Percentiles rank a stretch among this genome's conserved stretches.
Conservation (phyloP, 2,888 invertebrate genomes). For the Aricia artaxerxes region DNA sequence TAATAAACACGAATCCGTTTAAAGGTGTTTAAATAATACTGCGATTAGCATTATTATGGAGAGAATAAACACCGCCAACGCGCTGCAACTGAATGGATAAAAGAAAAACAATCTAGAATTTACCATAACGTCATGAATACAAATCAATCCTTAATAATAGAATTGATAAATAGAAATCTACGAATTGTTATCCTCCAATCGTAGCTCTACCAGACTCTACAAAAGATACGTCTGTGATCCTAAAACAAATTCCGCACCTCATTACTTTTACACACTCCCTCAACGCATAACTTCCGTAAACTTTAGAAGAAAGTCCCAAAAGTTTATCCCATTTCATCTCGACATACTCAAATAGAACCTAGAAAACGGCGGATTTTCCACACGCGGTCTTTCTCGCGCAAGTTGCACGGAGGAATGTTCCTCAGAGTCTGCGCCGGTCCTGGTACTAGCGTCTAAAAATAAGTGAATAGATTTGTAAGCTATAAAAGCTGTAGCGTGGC, state of each 20-base stretch:
- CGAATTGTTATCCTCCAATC: background rate
- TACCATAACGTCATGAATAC: background rate
- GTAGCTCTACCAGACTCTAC: background rate
- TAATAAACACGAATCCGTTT: conserved; percentile 17
- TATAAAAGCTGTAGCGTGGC: conserved; percentile 33
- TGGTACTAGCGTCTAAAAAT: background rate
- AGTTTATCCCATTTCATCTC: background rate
- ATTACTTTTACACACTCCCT: background rate
- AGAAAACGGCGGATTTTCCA: background rate
- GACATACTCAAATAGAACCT: background rate
- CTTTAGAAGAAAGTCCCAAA: background rate
- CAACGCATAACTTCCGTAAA: background rate
- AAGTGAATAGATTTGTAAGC: conserved; percentile 23
- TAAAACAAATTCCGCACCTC: background rate
- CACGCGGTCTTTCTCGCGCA: background rate
- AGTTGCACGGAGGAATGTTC: background rate
- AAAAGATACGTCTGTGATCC: background rate
- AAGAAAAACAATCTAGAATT: conserved; percentile 3
- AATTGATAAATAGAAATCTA: background rate
- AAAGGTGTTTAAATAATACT: conserved; percentile 10
- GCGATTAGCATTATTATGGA: background rate
- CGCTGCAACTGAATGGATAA: background rate
- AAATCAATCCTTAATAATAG: background rate
- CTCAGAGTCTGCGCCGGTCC: conserved; percentile 15
- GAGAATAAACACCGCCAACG: conserved; percentile 1